phyloP scores from a whole-genome alignment of 1,140 invertebrate genomes.

The Plutomurus gul region DNA sequence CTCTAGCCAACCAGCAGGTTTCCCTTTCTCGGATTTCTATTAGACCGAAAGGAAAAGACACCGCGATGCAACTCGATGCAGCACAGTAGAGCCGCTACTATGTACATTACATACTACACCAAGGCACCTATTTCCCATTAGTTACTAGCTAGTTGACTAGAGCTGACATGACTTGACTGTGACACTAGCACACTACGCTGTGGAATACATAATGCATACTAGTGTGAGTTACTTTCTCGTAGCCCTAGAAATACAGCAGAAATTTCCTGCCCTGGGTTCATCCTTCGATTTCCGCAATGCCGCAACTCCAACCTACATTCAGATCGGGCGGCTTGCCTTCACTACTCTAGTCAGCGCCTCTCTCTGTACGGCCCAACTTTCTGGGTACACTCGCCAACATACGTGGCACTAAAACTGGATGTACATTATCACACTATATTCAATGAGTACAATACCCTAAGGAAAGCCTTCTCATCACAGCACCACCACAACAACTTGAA shows the following conservation, averaged over 20 bases:
- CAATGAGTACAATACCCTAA: neutral
- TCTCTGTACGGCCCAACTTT: too few relatives aligned
- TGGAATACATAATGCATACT: neutral
- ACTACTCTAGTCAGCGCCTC: too few relatives aligned
- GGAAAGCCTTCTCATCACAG: neutral
- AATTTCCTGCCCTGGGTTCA: conserved; percentile 4
- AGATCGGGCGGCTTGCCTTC: neutral
- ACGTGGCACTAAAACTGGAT: too few relatives aligned
- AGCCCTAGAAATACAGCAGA: neutral
- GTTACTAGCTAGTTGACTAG: neutral
- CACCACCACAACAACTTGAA: neutral
- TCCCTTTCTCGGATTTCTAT: neutral
- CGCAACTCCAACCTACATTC: conserved; percentile 43
- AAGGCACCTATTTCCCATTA: neutral
- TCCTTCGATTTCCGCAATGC: conserved; percentile 43
- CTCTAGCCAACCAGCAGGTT: neutral
- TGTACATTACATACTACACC: neutral
- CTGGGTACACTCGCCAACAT: too few relatives aligned
- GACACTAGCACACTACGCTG: neutral
- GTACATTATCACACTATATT: neutral
- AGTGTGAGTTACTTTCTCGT: neutral
- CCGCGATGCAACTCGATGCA: neutral
- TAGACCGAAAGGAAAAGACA: neutral
- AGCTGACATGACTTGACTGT: neutral
- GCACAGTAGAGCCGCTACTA: neutral